phyloP scores from a whole-genome alignment of 2,888 invertebrate species.

The Gandaritis pyraliata region DNA sequence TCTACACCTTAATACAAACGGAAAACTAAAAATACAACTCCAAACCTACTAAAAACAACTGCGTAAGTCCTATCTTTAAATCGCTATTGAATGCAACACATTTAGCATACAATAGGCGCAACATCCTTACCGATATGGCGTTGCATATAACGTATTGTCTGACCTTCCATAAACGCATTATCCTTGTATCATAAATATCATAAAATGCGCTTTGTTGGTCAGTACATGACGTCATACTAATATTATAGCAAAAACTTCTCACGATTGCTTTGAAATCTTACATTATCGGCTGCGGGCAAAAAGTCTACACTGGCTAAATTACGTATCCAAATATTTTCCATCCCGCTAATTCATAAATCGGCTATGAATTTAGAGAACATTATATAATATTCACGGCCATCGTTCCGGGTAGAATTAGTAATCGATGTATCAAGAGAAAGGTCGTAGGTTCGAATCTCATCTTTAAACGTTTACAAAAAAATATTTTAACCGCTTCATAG shows the following conservation, averaged over 20 bases:
- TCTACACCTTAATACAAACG: too few relatives aligned
- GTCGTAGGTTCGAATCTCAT: too few relatives aligned
- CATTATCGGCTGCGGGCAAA: slow-evolving; percentile 1
- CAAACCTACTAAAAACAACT: not conserved
- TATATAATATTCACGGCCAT: too few relatives aligned
- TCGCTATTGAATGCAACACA: slow-evolving; percentile 21
- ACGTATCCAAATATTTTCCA: too few relatives aligned
- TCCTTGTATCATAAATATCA: slow-evolving; percentile 12
- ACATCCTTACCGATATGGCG: slow-evolving; percentile 16
- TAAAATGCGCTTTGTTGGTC: slow-evolving; percentile 4
- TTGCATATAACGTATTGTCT: slow-evolving; percentile 12
- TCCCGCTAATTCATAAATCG: too few relatives aligned
- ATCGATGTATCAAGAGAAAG: too few relatives aligned
- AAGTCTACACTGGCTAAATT: not conserved
- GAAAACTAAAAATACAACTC: not conserved
- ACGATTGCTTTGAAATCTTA: not conserved
- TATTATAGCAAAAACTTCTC: not conserved
- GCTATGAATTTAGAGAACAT: too few relatives aligned
- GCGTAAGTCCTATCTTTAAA: slow-evolving; percentile 11
- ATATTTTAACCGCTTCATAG: too few relatives aligned
- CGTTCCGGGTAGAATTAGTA: too few relatives aligned
- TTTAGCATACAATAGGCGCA: slow-evolving; percentile 21
- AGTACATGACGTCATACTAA: slow-evolving; percentile 18
- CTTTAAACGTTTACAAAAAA: too few relatives aligned
- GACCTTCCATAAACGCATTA: slow-evolving; percentile 22